Conservation (phyloP, 2,113 vertebrate species). For the Alligator mississippiensis region DNA sequence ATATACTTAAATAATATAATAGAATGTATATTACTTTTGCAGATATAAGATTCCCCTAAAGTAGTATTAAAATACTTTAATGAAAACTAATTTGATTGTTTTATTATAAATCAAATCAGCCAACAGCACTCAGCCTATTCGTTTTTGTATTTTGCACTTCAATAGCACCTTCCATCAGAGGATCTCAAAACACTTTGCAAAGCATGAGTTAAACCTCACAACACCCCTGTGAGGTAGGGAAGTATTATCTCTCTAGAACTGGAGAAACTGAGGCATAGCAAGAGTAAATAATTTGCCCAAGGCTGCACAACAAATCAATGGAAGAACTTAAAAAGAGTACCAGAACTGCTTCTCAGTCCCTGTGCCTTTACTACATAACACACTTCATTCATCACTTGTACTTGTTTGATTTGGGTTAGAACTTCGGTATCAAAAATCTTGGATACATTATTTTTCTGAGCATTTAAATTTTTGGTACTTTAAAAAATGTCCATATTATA, state of each 20-base stretch:
- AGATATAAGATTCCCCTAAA: conserved; percentile 36
- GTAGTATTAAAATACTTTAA: conserved; percentile 38
- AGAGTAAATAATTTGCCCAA: neutral
- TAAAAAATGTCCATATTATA: neutral
- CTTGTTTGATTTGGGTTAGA: neutral
- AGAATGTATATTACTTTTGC: neutral
- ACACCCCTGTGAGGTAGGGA: conserved; percentile 57
- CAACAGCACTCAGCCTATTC: neutral
- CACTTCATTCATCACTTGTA: neutral
- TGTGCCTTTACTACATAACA: neutral
- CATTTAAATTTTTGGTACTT: neutral
- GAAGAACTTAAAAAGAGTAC: neutral
- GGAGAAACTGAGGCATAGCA: conserved; percentile 6
- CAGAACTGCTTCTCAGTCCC: neutral
- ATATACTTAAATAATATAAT: conserved; percentile 4
- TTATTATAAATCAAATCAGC: neutral
- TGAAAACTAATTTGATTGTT: conserved; percentile 9
- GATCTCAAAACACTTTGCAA: conserved; percentile 29
- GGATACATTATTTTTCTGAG: neutral
- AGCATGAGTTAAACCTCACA: conserved; percentile 52
- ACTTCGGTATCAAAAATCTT: neutral
- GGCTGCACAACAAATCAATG: neutral
- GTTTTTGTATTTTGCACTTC: neutral
- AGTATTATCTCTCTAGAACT: conserved; percentile 9
- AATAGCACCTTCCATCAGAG: conserved; percentile 8